Conservation (phyloP, 2,888 invertebrate species). For the Apotomis capreana region DNA sequence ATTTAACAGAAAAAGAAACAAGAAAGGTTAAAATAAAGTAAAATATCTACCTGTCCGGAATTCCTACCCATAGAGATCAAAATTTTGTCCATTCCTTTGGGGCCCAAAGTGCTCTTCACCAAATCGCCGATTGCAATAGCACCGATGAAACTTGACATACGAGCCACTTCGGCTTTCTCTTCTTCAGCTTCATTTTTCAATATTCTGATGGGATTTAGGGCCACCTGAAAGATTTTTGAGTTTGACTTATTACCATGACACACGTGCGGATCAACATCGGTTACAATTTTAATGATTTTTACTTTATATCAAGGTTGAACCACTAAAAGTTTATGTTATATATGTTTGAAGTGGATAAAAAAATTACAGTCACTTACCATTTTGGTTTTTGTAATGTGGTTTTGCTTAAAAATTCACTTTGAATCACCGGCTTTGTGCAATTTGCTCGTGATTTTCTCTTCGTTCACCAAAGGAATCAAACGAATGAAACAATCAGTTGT, state of each 20-base stretch:
- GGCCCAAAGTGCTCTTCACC: slow-evolving; percentile 98
- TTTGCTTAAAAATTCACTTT: slow-evolving; percentile 16
- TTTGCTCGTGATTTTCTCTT: slow-evolving; percentile 32
- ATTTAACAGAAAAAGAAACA: slow-evolving; percentile 10
- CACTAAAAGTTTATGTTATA: neutral
- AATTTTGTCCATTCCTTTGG: slow-evolving; percentile 99
- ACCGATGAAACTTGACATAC: slow-evolving; percentile 98
- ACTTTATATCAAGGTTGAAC: slow-evolving; percentile 1
- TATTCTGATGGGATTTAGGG: slow-evolving; percentile 96
- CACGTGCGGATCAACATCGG: slow-evolving; percentile 62
- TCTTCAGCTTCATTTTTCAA: slow-evolving; percentile 98
- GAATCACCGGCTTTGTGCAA: slow-evolving; percentile 36
- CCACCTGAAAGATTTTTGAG: slow-evolving; percentile 83
- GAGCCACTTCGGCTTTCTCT: slow-evolving; percentile 98
- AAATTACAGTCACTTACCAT: slow-evolving; percentile 42
- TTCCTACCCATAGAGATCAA: slow-evolving; percentile 91
- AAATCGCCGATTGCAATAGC: slow-evolving; percentile 99
- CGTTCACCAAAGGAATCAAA: slow-evolving; percentile 10
- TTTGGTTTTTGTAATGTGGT: slow-evolving; percentile 27
- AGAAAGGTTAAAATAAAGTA: neutral
- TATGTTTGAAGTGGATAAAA: neutral
- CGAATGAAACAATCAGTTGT: slow-evolving; percentile 7
- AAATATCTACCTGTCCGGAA: slow-evolving; percentile 83
- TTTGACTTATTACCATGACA: slow-evolving; percentile 50
- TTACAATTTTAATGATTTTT: slow-evolving; percentile 47